Evolutionary conservation across 2,797 vertebrate genomes (phyloP).

Genomic region (Thamnophis elegans): DNA sequence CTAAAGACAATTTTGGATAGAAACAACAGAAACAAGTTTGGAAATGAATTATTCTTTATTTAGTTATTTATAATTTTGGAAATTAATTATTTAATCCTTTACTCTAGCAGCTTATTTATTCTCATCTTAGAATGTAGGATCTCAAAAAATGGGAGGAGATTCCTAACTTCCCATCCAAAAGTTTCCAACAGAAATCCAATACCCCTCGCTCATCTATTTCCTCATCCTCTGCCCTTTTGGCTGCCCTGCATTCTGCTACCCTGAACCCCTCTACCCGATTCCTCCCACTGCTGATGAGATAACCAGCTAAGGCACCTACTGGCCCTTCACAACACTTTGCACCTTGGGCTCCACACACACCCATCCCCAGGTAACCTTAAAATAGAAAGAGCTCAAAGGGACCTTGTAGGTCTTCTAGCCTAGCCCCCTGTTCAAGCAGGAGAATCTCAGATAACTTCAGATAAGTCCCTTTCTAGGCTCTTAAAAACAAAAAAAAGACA

Average conservation of each 20-base stretch:
- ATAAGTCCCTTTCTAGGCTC: too few relatives aligned
- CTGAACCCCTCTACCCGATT: background rate
- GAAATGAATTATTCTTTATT: background rate
- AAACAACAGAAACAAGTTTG: background rate
- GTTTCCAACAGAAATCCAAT: background rate
- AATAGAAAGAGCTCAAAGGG: too few relatives aligned
- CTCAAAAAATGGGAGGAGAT: background rate
- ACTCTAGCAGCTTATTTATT: background rate
- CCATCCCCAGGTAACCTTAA: background rate
- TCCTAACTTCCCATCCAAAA: background rate
- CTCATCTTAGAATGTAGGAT: background rate
- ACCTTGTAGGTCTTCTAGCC: too few relatives aligned
- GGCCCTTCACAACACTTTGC: background rate
- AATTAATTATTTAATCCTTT: background rate
- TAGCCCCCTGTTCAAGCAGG: too few relatives aligned
- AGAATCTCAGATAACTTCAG: too few relatives aligned
- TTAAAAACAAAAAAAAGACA: too few relatives aligned
- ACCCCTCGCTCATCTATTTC: background rate
- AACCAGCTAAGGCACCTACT: background rate
- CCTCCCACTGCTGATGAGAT: background rate
- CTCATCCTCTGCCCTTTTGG: background rate
- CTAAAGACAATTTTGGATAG: background rate
- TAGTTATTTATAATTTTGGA: background rate
- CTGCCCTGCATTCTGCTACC: background rate
- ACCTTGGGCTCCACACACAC: background rate